These are phyloP conservation scores for Sinocyclocheilus grahami DNA, from an alignment of 2,113 vertebrate genomes.

Conservation along the genomic window DNA sequence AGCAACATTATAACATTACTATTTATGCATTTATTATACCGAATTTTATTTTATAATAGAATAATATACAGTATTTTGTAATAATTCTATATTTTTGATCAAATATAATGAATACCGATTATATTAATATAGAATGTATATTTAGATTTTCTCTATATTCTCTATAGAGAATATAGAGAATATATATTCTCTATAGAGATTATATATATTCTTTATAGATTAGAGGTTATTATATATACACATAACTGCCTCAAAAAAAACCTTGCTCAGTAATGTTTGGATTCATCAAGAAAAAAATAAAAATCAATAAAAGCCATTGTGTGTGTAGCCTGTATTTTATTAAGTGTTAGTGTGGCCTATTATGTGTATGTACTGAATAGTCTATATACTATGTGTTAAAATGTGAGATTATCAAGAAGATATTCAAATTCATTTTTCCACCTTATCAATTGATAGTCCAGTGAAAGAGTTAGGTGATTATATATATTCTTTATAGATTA, in stretches of 20 bases:
- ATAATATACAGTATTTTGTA: neutral
- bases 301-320: neutral
- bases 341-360: neutral
- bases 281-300: no score
- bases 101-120: neutral
- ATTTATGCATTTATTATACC: neutral
- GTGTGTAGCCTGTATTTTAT: no score
- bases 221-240: no score
- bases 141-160: neutral
- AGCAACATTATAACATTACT: neutral
- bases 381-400: neutral
- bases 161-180: no score
- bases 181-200: no score
- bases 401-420: constrained; percentile 27
- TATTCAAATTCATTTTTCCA: constrained; percentile 13
- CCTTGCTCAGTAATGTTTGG: neutral
- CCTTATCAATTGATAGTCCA: neutral
- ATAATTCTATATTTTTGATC: neutral
- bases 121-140: neutral
- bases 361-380: neutral
- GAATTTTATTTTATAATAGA: neutral
- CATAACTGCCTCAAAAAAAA: neutral
- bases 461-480: neutral
- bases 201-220: no score
- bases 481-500: no score